phyloP scores from a whole-genome alignment of 2,113 vertebrate genomes.

The Athene noctua region DNA sequence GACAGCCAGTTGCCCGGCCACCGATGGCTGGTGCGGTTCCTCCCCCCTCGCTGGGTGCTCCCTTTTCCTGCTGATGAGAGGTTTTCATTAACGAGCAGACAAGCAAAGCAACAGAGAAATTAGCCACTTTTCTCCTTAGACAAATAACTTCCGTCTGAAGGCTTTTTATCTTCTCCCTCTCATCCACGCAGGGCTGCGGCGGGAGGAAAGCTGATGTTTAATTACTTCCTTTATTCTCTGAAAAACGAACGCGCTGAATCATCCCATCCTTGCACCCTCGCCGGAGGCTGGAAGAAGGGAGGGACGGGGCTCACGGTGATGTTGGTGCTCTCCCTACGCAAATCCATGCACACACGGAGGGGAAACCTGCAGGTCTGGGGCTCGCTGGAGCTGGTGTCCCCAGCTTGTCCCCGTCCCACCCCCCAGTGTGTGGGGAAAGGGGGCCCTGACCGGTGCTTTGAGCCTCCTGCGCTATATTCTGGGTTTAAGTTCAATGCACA shows the following conservation, averaged over 20 bases:
- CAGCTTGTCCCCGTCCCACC: not conserved
- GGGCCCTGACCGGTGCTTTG: accelerated
- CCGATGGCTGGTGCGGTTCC: not conserved
- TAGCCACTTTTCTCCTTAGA: constrained; percentile 47
- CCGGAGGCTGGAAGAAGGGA: not conserved
- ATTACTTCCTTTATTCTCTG: constrained; percentile 52
- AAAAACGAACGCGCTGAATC: constrained; percentile 38
- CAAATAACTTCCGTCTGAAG: constrained; percentile 60
- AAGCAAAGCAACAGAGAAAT: constrained; percentile 35
- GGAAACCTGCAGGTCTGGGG: not conserved
- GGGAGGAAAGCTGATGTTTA: constrained; percentile 40
- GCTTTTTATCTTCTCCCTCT: constrained; percentile 46
- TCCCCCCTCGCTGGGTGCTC: not conserved
- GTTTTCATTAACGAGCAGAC: constrained; percentile 6
- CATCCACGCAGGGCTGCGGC: constrained; percentile 1
- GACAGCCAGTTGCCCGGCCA: not conserved
- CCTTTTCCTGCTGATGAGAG: constrained; percentile 4
- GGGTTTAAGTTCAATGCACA: not conserved
- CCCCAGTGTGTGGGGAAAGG: accelerated
- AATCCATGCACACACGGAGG: accelerated
- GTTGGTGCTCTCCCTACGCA: not conserved
- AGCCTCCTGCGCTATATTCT: not conserved
- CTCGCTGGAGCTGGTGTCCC: accelerated
- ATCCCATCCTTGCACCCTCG: not conserved
- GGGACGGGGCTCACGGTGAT: not conserved